Evolutionary conservation across 2,797 vertebrate species (phyloP).

Genomic region (Chiroxiphia lanceolata): DNA sequence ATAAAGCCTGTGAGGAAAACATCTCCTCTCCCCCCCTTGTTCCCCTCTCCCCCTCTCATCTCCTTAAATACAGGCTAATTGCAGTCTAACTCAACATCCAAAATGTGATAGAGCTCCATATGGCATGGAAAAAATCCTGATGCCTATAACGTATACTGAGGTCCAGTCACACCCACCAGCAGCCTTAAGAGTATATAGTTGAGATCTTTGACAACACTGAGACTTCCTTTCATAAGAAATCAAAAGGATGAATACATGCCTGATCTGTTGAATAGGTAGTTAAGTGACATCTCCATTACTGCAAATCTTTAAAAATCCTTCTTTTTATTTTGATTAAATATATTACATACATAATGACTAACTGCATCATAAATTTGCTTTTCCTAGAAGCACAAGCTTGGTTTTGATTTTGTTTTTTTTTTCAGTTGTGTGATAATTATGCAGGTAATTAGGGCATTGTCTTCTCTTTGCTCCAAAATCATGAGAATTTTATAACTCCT

Average conservation of each 20-base stretch:
- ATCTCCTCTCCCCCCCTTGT: too few species aligned
- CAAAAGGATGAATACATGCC: neutral
- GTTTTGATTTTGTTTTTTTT: neutral
- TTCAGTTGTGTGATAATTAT: neutral
- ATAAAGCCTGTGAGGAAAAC: neutral
- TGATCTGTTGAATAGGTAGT: neutral
- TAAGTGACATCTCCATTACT: neutral
- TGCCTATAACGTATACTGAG: neutral
- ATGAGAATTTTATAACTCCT: neutral
- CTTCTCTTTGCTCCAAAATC: neutral
- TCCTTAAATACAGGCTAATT: neutral
- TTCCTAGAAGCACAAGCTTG: neutral
- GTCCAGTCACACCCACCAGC: neutral
- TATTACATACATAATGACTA: neutral
- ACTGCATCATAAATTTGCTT: neutral
- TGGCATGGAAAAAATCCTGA: neutral
- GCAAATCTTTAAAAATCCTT: neutral
- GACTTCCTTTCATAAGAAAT: neutral
- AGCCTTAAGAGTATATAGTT: neutral
- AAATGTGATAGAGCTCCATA: neutral
- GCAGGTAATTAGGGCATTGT: neutral
- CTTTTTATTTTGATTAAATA: neutral
- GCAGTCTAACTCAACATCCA: neutral
- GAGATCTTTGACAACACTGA: neutral
- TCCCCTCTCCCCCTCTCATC: neutral